Base-by-base conservation (phyloP, 2,113 vertebrate genomes). In the Corynorhinus townsendii region DNA sequence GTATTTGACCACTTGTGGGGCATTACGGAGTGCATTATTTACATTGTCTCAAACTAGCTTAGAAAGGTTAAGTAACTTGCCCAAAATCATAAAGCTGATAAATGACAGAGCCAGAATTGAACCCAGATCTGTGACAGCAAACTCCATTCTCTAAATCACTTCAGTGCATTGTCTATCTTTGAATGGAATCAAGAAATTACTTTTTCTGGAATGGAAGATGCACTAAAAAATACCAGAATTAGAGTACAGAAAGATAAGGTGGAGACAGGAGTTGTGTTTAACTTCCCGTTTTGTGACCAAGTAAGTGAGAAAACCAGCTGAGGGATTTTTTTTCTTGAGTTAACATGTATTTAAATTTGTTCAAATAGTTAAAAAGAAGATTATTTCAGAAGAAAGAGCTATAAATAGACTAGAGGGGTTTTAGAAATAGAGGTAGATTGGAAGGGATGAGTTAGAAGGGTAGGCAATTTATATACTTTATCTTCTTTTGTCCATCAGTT, bases 81-180 rank as follows among this genome's bases (percentile, higher is more conserved):
- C 28, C 43, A 2, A 91, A 95, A 69, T 95, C 80, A 35, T 95
- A 76, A 71, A 89, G 52, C 28, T 87, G 45, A 77, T 80, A 93
- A 91, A 93, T 47, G 49, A 66, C 20, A 94, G 45, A 96, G 64
- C 9, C n/a, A 95, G 45, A 94, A 85, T 85, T 94, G 85, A 93
- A 94, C 59, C 80, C 38, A 56, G 59, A 56, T 96, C 56, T 95
- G 33, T 87, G 80, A 92, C 64, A 90, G 49, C 56, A 93, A 73
- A 91, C 35, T 80, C 75, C 47, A 28, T 89, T 86, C 43, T 91
- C 66, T 81, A 91, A 89, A 66, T 94, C 52, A 85, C 72, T 96
- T 91, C 45, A 84, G 3, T 91, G 90, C 87, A 91, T 59, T 89
- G 72, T 68, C 69, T 49, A 16, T 83, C 83, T 86, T 90, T 66